Base-by-base conservation (phyloP, 30 jellyfish, hydroid and myxozoan species). In the Aurelia sp. region DNA sequence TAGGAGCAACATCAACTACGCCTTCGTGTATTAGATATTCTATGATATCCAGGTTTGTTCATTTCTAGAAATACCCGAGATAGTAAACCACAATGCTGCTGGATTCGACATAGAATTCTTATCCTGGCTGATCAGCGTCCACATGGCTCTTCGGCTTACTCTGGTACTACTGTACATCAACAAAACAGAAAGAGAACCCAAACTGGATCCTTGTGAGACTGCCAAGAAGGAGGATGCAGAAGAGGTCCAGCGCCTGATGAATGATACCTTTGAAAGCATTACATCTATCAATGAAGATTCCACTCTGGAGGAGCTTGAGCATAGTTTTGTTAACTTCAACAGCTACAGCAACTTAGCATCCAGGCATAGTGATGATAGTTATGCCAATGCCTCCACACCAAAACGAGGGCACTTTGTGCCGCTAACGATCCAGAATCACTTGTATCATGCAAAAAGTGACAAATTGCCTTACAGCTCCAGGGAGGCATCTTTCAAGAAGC, bases 391-490 rank as follows among this genome's bases (percentile, higher is more conserved):
- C 57, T 84, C 93, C 2, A 71, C 93, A 1, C 93, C 93, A 37
- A 84, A 84, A 48, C 82, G 93, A 47, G 87, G 87, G 68, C 86
- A 70, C 55, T 76, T 16, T 55, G 22, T 73, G 61, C 93, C 93
- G 18, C 47, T 84, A 33, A 59, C 71, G 52, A 60, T 84, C 11
- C 93, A 84, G 64, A 84, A 73, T 22, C 93, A 84, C 18, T 48
- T 84, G 33, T 73, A 40, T 47, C 27, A 47, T 68, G 20, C 79
- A 13, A 63, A 76, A 30, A 37, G 18, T 6, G 83, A 23, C 35
- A 37, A 51, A 58, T 6, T 74, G 31, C 4, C 62, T 4, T 27
- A 53, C 68, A 40, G 7, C 18, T 22, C 79, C 9, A 63, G 35
- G 51, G 89, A 78, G 15, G 20, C 79, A 31, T 21, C 52, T 16